Conservation (phyloP, 2,113 vertebrate genomes). For the Sarotherodon lohbergeri region DNA sequence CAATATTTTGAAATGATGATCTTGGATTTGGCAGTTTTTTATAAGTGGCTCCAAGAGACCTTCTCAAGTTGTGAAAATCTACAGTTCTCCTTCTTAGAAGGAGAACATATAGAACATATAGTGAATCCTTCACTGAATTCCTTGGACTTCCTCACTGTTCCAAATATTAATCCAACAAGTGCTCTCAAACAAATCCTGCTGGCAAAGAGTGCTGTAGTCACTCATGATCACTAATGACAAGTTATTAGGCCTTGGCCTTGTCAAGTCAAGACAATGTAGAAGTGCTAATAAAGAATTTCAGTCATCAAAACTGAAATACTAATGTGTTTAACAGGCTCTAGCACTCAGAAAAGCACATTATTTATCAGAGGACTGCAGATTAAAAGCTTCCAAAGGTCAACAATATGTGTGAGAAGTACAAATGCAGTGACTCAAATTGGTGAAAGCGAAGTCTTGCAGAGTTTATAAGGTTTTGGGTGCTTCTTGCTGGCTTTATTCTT, state of each 20-base stretch:
- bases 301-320: background rate
- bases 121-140: background rate
- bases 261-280: background rate
- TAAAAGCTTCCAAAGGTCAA: background rate
- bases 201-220: background rate
- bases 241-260: background rate
- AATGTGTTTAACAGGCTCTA: background rate
- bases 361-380: background rate
- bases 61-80: background rate
- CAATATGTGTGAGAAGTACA: background rate
- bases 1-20: background rate
- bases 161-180: background rate
- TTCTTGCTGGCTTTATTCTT: background rate
- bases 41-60: background rate
- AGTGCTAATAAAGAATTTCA: background rate
- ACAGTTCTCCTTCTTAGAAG: background rate
- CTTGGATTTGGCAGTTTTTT: background rate
- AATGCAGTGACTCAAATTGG: background rate
- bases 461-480: background rate
- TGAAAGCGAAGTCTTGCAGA: background rate
- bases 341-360: background rate
- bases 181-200: background rate
- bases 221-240: background rate
- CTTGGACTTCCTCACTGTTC: background rate
- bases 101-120: too few relatives aligned